Conservation (phyloP, 2,888 invertebrate species). For the Strigamia maritima region DNA sequence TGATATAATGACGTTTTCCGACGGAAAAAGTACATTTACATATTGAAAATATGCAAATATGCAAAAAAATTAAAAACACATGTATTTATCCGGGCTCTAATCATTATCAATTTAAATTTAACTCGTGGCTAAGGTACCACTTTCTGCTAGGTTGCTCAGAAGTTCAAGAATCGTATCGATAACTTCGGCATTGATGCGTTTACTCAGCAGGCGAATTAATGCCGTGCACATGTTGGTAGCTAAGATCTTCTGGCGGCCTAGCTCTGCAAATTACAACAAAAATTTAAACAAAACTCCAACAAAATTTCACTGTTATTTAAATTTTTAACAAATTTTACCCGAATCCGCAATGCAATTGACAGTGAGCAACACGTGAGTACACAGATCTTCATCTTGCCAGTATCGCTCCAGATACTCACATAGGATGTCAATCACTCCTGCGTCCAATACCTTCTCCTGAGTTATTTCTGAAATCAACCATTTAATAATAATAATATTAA, state of each 20-base stretch:
- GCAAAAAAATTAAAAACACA: background rate
- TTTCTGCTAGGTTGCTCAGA: conserved; percentile 49
- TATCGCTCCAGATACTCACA: conserved; percentile 55
- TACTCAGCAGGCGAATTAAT: conserved; percentile 44
- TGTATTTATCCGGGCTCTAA: too few relatives aligned
- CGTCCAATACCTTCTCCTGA: conserved; percentile 54
- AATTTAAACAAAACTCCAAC: background rate
- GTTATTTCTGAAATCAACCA: conserved; percentile 47
- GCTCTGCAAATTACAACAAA: conserved; percentile 33
- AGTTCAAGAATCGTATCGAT: conserved; percentile 50
- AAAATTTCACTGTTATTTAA: too few relatives aligned
- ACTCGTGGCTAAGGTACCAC: conserved; percentile 46
- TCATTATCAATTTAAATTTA: background rate
- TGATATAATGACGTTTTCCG: too few relatives aligned
- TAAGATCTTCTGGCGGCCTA: conserved; percentile 43
- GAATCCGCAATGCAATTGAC: conserved; percentile 58
- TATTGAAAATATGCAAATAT: too few relatives aligned
- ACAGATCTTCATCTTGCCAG: conserved; percentile 55
- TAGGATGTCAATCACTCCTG: conserved; percentile 56
- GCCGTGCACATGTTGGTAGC: conserved; percentile 43
- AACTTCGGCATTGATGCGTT: conserved; percentile 46
- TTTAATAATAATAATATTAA: too few relatives aligned
- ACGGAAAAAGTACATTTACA: too few relatives aligned
- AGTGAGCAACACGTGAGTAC: conserved; percentile 57
- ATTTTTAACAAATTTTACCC: too few relatives aligned